phyloP scores from a whole-genome alignment of 2,797 vertebrate genomes.

The Microcaecilia unicolor region DNA sequence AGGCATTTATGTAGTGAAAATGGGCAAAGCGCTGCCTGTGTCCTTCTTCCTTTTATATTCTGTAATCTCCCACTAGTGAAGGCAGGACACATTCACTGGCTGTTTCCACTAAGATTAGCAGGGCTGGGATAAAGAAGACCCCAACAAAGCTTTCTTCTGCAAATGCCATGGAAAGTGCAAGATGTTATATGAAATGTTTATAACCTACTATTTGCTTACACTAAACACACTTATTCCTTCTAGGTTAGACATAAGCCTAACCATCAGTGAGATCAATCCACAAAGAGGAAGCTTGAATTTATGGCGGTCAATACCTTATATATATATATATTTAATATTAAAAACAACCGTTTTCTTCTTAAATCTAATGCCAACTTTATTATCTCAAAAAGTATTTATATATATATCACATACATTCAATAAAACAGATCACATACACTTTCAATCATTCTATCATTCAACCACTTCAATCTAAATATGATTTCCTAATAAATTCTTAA shows the following conservation, averaged over 20 bases:
- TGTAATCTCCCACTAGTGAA: background rate
- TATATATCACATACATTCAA: too few relatives aligned
- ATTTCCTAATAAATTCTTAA: too few relatives aligned
- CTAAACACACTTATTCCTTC: slow-evolving; percentile 33
- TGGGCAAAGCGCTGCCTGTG: background rate
- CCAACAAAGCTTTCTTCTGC: slow-evolving; percentile 6
- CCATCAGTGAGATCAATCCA: slow-evolving; percentile 39
- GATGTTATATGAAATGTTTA: slow-evolving; percentile 18
- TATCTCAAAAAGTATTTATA: too few relatives aligned
- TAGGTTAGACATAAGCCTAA: slow-evolving; percentile 42
- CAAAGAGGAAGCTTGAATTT: slow-evolving; percentile 28
- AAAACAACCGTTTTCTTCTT: too few relatives aligned
- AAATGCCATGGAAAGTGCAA: slow-evolving; percentile 10
- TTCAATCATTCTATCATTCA: too few relatives aligned
- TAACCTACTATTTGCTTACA: slow-evolving; percentile 23
- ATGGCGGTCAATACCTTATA: slow-evolving; percentile 32
- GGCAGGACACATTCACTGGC: background rate
- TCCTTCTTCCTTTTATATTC: background rate
- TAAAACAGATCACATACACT: too few relatives aligned
- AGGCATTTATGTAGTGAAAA: background rate
- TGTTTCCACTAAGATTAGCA: slow-evolving; percentile 10
- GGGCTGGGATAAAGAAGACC: slow-evolving; percentile 1
- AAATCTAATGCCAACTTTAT: too few relatives aligned
- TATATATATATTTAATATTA: too few relatives aligned
- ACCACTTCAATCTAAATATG: too few relatives aligned